Conservation (phyloP, 1,140 invertebrate genomes). For the Drosophila santomea region DNA sequence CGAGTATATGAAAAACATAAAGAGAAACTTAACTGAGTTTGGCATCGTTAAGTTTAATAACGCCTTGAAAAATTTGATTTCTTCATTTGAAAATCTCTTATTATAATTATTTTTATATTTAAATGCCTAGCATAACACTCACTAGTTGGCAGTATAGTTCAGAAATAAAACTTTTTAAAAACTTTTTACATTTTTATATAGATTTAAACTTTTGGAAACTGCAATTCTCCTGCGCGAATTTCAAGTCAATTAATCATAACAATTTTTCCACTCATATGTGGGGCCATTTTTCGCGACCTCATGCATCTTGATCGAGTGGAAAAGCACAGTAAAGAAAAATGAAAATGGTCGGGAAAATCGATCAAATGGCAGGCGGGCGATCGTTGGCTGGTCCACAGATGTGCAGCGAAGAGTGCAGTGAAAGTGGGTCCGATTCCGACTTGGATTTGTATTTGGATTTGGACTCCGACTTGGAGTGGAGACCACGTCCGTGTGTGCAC, state of each 20-base stretch:
- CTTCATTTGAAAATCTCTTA: too few species aligned
- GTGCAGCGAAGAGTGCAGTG: conserved; percentile 68
- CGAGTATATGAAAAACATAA: background rate
- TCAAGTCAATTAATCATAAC: conserved; percentile 15
- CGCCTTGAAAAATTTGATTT: too few species aligned
- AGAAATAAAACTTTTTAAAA: too few species aligned
- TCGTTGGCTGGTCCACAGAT: conserved; percentile 57
- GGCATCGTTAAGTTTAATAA: too few species aligned
- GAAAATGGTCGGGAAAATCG: conserved; percentile 46
- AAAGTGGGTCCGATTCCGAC: conserved; percentile 60
- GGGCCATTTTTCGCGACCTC: conserved; percentile 36
- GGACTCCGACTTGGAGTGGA: conserved; percentile 11
- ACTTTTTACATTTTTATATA: too few species aligned
- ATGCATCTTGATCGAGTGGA: conserved; percentile 15
- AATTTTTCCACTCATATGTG: conserved; percentile 8
- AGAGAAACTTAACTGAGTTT: background rate
- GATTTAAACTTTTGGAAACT: background rate
- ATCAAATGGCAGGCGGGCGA: conserved; percentile 26
- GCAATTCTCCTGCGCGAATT: background rate
- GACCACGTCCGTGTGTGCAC: conserved; percentile 54
- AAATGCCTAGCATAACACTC: too few species aligned
- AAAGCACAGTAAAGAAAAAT: background rate
- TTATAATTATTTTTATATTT: too few species aligned
- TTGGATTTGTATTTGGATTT: background rate
- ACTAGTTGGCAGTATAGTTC: too few species aligned